Evolutionary conservation across 2,888 invertebrate species (phyloP), one percentile per base, ranked within the genome.

Genomic region (Nebria brevicollis): DNA sequence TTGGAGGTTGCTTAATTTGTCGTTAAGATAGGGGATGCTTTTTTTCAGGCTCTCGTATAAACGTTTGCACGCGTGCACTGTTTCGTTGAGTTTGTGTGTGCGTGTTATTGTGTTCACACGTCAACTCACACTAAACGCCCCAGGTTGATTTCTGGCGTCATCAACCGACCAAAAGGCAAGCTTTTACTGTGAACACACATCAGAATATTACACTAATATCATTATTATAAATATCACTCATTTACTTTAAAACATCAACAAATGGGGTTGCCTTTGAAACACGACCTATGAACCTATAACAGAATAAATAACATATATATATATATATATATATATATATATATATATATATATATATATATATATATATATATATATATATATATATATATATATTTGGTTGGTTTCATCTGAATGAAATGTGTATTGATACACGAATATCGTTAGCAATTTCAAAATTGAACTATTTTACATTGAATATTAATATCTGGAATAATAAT

Each of bases 51-150:
- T 34, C 54, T 54, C 54, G 54, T 54, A 66, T 66, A 66, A 11
- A 25, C 15, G 34, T 70, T 34, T 34, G 34, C 34, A 34, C 5
- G 5, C 34, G 70, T 20, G 15, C 70, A 66, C 11, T 66, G 66
- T 66, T 66, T 66, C 7, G 10, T 26, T 70, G 25, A 2, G 13
- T 70, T 25, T 26, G 70, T 34, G 70, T 70, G 66, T 34, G 26
- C 26, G 70, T 70, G 70, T 70, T 34, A 70, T 70, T 70, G 25
- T 70, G 25, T 70, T 70, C 70, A 70, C 70, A 70, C 70, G 70
- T 70, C 70, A 70, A 25, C 25, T 70, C 20, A 70, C 54, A 11
- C 11, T 15, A 20, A 70, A 25, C 70, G 70, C 70, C 26, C 34
- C 70, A n/a, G 70, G 70, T 70, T 70, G 25, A 5, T 15, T 70